These are phyloP conservation scores for Abscondita cerata DNA, from an alignment of 2,888 invertebrate genomes.

Conservation along the genomic window DNA sequence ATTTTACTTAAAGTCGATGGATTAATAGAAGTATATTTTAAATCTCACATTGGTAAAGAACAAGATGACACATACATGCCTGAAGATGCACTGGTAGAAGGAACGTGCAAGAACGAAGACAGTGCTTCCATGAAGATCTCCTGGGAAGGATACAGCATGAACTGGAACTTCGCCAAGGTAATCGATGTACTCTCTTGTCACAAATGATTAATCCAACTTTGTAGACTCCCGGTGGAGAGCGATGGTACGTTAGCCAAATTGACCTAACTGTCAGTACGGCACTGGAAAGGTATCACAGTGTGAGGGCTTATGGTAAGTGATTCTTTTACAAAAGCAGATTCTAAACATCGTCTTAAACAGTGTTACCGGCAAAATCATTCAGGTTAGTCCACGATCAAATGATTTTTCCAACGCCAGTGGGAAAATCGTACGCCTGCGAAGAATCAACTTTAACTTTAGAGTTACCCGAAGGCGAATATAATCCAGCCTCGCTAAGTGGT, in stretches of 20 bases:
- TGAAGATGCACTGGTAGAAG: slow-evolving; percentile 73
- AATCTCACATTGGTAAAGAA: slow-evolving; percentile 52
- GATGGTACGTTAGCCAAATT: slow-evolving; percentile 85
- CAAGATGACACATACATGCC: slow-evolving; percentile 79
- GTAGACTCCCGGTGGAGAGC: slow-evolving; percentile 86
- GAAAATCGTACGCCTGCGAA: slow-evolving; percentile 82
- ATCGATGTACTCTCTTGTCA: background rate
- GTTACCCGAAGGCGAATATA: slow-evolving; percentile 55
- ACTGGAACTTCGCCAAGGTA: slow-evolving; percentile 83
- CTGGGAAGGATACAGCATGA: slow-evolving; percentile 78
- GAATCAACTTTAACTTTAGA: slow-evolving; percentile 71
- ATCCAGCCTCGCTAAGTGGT: slow-evolving; percentile 52
- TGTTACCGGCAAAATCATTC: slow-evolving; percentile 48
- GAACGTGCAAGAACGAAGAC: slow-evolving; percentile 79
- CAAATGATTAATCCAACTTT: slow-evolving; percentile 41
- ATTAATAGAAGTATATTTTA: slow-evolving; percentile 62
- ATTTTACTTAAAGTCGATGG: slow-evolving; percentile 81
- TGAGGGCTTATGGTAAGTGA: slow-evolving; percentile 50
- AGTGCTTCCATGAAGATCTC: slow-evolving; percentile 73
- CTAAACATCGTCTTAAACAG: slow-evolving; percentile 12
- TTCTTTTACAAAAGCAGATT: background rate
- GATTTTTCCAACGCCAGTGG: slow-evolving; percentile 85
- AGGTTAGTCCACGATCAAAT: slow-evolving; percentile 62
- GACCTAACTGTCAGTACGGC: slow-evolving; percentile 74
- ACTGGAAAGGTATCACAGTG: slow-evolving; percentile 51